phyloP scores from a whole-genome alignment of 2,113 vertebrate species.

The Rhombomys opimus region DNA sequence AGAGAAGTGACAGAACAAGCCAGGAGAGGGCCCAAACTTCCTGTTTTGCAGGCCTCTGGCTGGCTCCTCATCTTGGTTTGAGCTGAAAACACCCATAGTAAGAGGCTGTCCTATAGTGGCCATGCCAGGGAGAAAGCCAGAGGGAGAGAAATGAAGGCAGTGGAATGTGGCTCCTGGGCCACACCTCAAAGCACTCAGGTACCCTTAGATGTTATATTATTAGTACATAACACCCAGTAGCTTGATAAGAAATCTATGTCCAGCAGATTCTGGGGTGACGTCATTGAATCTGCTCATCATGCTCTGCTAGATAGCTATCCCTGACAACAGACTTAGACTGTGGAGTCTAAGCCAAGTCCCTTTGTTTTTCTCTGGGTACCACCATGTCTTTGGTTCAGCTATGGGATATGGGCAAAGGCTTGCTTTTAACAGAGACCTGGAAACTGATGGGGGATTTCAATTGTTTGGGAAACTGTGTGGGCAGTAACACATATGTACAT shows the following conservation, averaged over 20 bases:
- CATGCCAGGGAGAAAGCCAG: slow-evolving; percentile 80
- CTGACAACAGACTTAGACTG: neutral
- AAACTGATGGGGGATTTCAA: neutral
- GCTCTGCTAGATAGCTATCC: neutral
- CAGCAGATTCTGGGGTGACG: slow-evolving; percentile 16
- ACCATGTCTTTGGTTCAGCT: neutral
- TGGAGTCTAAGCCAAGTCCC: neutral
- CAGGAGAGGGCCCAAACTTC: slow-evolving; percentile 91
- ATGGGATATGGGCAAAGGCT: neutral
- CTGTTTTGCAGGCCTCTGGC: slow-evolving; percentile 94
- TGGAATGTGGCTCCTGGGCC: neutral
- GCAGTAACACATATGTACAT: neutral
- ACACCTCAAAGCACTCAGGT: neutral
- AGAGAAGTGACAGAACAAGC: slow-evolving; percentile 90
- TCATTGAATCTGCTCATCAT: neutral
- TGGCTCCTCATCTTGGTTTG: slow-evolving; percentile 90
- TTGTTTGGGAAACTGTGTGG: neutral
- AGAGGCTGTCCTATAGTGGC: slow-evolving; percentile 86
- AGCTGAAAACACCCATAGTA: slow-evolving; percentile 84
- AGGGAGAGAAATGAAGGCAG: slow-evolving; percentile 81
- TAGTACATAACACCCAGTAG: slow-evolving; percentile 53
- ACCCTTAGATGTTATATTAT: neutral
- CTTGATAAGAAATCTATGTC: slow-evolving; percentile 20
- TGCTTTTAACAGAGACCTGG: neutral
- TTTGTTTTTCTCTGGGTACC: neutral